These are phyloP conservation scores for Babyrousa celebensis DNA, from an alignment of 2,797 vertebrate species.

Conservation along the genomic window DNA sequence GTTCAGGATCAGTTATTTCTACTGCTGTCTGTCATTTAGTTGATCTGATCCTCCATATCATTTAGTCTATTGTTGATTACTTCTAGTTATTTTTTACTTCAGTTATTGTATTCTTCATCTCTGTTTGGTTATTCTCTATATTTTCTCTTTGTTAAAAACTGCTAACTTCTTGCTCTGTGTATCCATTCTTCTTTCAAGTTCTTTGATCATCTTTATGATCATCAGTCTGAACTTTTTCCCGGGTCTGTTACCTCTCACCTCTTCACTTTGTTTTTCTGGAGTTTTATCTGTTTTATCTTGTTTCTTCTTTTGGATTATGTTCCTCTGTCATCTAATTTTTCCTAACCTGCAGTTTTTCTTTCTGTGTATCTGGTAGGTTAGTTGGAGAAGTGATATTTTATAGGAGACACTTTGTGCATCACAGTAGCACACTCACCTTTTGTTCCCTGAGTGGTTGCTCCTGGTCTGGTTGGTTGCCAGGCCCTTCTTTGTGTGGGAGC, in stretches of 20 bases:
- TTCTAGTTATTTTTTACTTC: background rate
- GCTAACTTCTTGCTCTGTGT: too few species aligned
- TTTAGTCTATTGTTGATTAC: background rate
- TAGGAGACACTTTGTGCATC: background rate
- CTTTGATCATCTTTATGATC: background rate
- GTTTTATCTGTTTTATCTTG: background rate
- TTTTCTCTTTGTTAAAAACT: background rate
- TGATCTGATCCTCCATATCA: too few species aligned
- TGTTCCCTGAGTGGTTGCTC: background rate
- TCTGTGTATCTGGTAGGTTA: background rate
- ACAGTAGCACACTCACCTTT: background rate
- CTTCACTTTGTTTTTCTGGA: background rate
- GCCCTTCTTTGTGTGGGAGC: background rate
- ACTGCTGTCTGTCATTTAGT: too few species aligned
- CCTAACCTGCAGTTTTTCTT: background rate
- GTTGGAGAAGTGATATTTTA: background rate
- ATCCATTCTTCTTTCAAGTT: background rate
- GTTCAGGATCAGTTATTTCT: too few species aligned
- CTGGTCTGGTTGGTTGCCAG: background rate
- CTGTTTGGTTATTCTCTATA: background rate
- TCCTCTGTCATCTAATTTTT: background rate
- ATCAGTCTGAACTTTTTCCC: background rate
- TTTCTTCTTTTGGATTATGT: background rate
- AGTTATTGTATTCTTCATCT: background rate
- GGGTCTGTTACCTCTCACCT: background rate